Base-by-base conservation (phyloP, 2,113 vertebrate species). In the Bufo bufo region DNA sequence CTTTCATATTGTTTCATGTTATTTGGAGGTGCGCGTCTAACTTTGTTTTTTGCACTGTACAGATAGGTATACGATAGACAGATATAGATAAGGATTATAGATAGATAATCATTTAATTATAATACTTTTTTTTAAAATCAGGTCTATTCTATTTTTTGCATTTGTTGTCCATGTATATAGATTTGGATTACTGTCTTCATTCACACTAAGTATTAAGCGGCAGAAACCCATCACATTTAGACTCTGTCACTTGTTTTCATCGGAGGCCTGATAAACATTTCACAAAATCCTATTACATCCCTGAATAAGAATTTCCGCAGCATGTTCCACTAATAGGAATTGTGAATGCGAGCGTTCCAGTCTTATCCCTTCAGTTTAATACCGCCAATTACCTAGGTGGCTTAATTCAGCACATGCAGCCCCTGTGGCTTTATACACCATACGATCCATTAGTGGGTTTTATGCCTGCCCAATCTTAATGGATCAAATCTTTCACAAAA, bases 301-400 rank as follows among this genome's bases (percentile, higher is more conserved):
- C 59, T 83, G 86, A 88, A 88, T 82, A 83, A 88, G 86, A 88
- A 82, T 88, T 88, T 88, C 86, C 65, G n/a, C 66, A 82, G 56
- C 86, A 50, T 63, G 69, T 88, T 33, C 69, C 56, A 59, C 86
- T 88, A 82, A 82, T 88, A 61, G 79, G 69, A 82, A 82, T 82
- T 82, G 78, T 74, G 66, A 71, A 87, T 87, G 86, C 86, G 17
- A 71, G 86, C 54, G 45, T 82, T 82, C 66, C 16, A 58, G 79
- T 82, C 17, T 17, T 87, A 56, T 87, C 65, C 43, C 69, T 87
- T 74, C 61, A 87, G 79, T 72, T 74, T 88, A 88, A 88, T 83
- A 63, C 69, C 54, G 47, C 12, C 79, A 77, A 83, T 83, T 83
- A 74, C 79, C 80, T 52, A 59, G 66, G 86, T 59, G 56, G 69